These are phyloP conservation scores for Melinopterus prodromus DNA, from an alignment of 2,888 invertebrate species.

Conservation along the genomic window DNA sequence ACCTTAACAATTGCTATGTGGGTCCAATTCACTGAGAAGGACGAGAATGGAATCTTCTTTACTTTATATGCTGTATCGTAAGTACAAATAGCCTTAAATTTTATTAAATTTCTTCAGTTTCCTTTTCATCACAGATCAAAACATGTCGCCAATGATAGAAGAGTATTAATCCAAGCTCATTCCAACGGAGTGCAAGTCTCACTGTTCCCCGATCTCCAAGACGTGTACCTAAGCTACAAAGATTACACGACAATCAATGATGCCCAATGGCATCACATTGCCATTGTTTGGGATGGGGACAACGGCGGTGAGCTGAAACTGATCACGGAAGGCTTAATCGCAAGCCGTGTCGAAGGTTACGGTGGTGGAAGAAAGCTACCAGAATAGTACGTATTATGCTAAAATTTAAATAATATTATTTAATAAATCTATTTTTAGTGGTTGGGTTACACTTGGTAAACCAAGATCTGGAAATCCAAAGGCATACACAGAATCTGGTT, in stretches of 20 bases:
- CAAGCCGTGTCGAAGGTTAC: constrained; percentile 90
- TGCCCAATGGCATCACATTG: constrained; percentile 96
- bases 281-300: constrained; percentile 92
- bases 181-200: constrained; percentile 93
- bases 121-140: constrained; percentile 68
- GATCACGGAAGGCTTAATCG: constrained; percentile 95
- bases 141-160: constrained; percentile 78
- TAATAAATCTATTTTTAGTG: constrained; percentile 63
- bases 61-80: constrained; percentile 90
- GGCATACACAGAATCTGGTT: constrained; percentile 87
- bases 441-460: constrained; percentile 92
- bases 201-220: constrained; percentile 86
- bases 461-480: constrained; percentile 84
- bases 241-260: constrained; percentile 94
- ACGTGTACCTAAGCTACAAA: constrained; percentile 88
- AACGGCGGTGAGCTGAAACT: constrained; percentile 87
- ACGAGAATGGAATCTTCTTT: constrained; percentile 93
- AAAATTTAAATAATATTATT: neutral
- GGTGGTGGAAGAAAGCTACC: constrained; percentile 84
- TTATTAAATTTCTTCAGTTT: neutral
- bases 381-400: constrained; percentile 72
- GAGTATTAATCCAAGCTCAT: constrained; percentile 89
- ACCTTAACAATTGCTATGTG: constrained; percentile 93
- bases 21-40: constrained; percentile 93
- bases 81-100: constrained; percentile 45